Percentiles rank a stretch among this genome's conserved stretches.
Evolutionary conservation across 2,113 vertebrate species (phyloP).

Genomic region (Sorex fumeus): DNA sequence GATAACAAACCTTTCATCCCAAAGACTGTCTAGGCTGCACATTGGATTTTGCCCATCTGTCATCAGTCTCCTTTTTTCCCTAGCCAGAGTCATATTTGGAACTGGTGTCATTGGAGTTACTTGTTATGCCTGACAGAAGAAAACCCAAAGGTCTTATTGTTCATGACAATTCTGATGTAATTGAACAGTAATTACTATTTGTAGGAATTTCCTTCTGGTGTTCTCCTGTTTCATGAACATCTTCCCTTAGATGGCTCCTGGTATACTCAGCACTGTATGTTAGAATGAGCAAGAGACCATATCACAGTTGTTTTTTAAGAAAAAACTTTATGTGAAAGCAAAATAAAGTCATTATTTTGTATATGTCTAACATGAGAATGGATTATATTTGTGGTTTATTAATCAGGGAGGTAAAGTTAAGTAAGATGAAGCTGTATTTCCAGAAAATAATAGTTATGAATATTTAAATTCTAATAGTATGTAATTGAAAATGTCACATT

Average conservation of each 20-base stretch:
- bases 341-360: background rate
- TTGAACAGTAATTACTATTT: slow-evolving; percentile 82
- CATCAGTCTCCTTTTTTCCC: slow-evolving; percentile 85
- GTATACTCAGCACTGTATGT: slow-evolving; percentile 58
- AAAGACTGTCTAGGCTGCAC: slow-evolving; percentile 79
- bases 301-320: slow-evolving; percentile 51
- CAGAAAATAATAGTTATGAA: slow-evolving; percentile 38
- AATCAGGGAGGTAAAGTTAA: background rate
- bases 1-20: slow-evolving; percentile 80
- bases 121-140: slow-evolving; percentile 84
- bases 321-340: slow-evolving; percentile 31
- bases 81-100: slow-evolving; percentile 82
- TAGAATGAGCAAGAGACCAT: slow-evolving; percentile 31
- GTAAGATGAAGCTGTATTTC: slow-evolving; percentile 32
- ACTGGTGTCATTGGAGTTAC: slow-evolving; percentile 81
- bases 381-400: background rate
- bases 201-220: slow-evolving; percentile 81
- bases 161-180: slow-evolving; percentile 82
- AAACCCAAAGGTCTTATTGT: slow-evolving; percentile 81
- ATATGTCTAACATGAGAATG: background rate
- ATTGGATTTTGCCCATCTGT: slow-evolving; percentile 88
- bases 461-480: slow-evolving; percentile 24
- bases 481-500: slow-evolving; percentile 12
- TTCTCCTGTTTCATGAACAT: slow-evolving; percentile 51
- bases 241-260: slow-evolving; percentile 27